Percentiles rank a stretch among this genome's conserved stretches.
phyloP scores from a whole-genome alignment of 1,140 invertebrate species.

The Drosophila lacertosa region DNA sequence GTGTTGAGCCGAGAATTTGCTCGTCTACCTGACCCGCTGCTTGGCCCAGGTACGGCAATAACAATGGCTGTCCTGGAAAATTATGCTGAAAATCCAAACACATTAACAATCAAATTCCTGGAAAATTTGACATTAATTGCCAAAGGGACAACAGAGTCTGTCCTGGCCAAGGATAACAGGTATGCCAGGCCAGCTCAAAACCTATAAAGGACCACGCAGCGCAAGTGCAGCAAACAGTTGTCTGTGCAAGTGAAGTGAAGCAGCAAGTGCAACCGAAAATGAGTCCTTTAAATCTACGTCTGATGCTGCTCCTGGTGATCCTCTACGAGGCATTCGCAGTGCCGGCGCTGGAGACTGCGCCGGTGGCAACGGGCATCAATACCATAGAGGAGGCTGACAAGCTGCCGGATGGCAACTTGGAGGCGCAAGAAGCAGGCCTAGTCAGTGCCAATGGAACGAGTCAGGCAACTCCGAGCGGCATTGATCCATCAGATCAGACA shows the following conservation, averaged over 20 bases:
- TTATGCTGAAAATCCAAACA: constrained; percentile 20
- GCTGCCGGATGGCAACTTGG: constrained; percentile 43
- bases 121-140: constrained; percentile 56
- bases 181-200: neutral
- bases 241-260: constrained; percentile 1
- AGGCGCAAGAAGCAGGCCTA: constrained; percentile 5
- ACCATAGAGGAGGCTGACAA: constrained; percentile 64
- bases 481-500: constrained; percentile 24
- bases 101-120: constrained; percentile 38
- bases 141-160: constrained; percentile 11
- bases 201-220: constrained; percentile 48
- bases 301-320: constrained; percentile 39
- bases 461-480: neutral
- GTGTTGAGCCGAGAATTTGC: constrained; percentile 14
- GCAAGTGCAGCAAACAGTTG: neutral
- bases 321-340: constrained; percentile 22
- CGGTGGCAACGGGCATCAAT: constrained; percentile 37
- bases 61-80: constrained; percentile 27
- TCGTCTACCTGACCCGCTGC: constrained; percentile 16
- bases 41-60: constrained; percentile 43
- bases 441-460: constrained; percentile 28
- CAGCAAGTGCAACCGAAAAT: constrained; percentile 26
- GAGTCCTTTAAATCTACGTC: constrained; percentile 28
- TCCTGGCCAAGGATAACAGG: constrained; percentile 7
- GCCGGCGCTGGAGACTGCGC: constrained; percentile 51